Percentiles rank a stretch among this genome's conserved stretches.
phyloP scores from a whole-genome alignment of 1,140 invertebrate genomes.

The Zaprionus nigranus region DNA sequence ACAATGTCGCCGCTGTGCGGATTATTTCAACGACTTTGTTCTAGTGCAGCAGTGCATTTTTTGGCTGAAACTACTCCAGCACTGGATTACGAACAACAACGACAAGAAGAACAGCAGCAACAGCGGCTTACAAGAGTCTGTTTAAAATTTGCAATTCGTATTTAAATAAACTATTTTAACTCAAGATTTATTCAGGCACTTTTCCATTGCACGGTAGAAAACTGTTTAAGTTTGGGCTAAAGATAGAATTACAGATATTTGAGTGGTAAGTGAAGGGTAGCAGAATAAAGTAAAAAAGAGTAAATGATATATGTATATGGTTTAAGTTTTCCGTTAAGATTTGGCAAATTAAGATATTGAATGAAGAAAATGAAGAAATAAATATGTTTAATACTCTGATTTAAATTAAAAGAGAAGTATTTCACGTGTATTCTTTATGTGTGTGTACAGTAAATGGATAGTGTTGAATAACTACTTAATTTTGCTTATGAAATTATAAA shows the following conservation, averaged over 20 bases:
- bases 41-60: constrained; percentile 6
- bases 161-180: constrained; percentile 11
- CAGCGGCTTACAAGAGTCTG: constrained; percentile 5
- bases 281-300: background rate
- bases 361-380: no score
- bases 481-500: no score
- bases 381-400: no score
- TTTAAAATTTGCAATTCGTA: constrained; percentile 7
- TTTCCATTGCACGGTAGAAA: background rate
- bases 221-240: background rate
- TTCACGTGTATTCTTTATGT: no score
- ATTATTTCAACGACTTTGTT: constrained; percentile 23
- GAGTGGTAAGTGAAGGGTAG: background rate
- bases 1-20: constrained; percentile 35
- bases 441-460: no score
- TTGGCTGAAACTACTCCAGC: background rate
- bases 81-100: background rate
- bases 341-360: no score
- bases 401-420: no score
- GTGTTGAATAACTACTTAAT: no score
- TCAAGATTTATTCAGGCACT: constrained; percentile 6
- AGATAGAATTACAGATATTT: background rate
- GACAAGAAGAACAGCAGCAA: background rate
- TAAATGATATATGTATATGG: background rate
- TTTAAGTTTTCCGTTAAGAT: no score